These are phyloP conservation scores for Meda fulgida DNA, from an alignment of 2,797 vertebrate species.

Conservation along the genomic window DNA sequence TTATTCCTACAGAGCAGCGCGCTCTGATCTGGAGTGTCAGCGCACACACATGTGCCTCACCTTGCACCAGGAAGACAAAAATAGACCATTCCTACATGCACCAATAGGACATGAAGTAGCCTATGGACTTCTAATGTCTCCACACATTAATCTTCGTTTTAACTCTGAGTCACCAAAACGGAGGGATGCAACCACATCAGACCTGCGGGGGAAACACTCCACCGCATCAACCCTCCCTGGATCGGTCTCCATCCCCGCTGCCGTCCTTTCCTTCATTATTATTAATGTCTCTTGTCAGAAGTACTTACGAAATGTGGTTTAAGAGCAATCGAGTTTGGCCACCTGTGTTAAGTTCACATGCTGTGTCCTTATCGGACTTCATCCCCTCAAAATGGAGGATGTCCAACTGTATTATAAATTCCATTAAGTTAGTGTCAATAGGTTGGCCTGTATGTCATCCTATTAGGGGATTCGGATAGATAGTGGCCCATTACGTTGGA, in stretches of 20 bases:
- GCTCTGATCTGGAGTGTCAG: slow-evolving; percentile 11
- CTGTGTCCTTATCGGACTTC: slow-evolving; percentile 37
- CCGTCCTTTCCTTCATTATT: slow-evolving; percentile 37
- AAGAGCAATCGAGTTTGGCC: slow-evolving; percentile 46
- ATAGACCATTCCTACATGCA: slow-evolving; percentile 26
- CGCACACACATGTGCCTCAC: slow-evolving; percentile 21
- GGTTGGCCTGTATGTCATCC: slow-evolving; percentile 45
- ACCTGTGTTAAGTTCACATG: slow-evolving; percentile 46
- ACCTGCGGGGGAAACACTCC: slow-evolving; percentile 14
- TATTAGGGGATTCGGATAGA: slow-evolving; percentile 43
- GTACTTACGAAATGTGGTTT: slow-evolving; percentile 27
- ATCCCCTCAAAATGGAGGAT: slow-evolving; percentile 41
- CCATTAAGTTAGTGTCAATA: slow-evolving; percentile 51
- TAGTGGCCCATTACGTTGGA: slow-evolving; percentile 25
- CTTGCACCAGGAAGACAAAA: slow-evolving; percentile 30
- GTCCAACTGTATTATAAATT: slow-evolving; percentile 51
- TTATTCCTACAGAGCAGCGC: slow-evolving; percentile 9
- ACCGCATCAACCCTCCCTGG: slow-evolving; percentile 8
- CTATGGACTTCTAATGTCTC: slow-evolving; percentile 43
- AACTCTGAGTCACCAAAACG: slow-evolving; percentile 38
- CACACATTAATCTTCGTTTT: slow-evolving; percentile 42
- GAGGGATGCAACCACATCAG: slow-evolving; percentile 41
- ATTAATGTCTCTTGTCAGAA: slow-evolving; percentile 51
- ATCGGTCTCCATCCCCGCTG: neutral
- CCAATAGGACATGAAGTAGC: slow-evolving; percentile 30